Conservation (phyloP, 2,888 invertebrate species). For the Watsonalla binaria region DNA sequence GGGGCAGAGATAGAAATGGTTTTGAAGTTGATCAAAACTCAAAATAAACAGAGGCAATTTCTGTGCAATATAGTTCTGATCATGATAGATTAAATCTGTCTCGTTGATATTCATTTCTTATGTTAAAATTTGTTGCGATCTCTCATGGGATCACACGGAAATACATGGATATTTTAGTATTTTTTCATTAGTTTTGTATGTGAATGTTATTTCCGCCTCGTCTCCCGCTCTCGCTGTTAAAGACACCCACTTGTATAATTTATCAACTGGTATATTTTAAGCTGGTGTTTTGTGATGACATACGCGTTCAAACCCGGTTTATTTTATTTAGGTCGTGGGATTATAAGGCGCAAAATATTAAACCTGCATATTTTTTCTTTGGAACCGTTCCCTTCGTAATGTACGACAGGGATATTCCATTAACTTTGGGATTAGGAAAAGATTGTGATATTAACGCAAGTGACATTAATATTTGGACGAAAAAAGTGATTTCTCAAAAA, state of each 20-base stretch:
- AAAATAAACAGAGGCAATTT: too few species aligned
- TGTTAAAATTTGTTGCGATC: too few species aligned
- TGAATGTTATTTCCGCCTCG: too few species aligned
- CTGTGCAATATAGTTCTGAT: too few species aligned
- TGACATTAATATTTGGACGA: neutral
- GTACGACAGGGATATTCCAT: neutral
- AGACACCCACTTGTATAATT: neutral
- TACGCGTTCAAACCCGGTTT: conserved; percentile 13
- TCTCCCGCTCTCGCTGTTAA: neutral
- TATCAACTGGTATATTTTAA: conserved; percentile 22
- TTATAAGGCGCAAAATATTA: conserved; percentile 5
- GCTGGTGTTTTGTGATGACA: conserved; percentile 30
- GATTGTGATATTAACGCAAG: neutral
- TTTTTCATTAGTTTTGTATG: too few species aligned
- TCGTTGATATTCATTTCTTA: too few species aligned
- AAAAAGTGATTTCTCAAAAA: neutral
- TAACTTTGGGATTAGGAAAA: neutral
- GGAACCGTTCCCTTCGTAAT: neutral
- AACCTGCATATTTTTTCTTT: neutral
- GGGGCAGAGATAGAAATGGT: too few species aligned
- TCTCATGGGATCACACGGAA: too few species aligned
- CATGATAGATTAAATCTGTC: too few species aligned
- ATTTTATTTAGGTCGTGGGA: conserved; percentile 24
- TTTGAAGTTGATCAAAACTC: too few species aligned
- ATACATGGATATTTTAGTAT: too few species aligned